Evolutionary conservation across 2,888 invertebrate species (phyloP).

Genomic region (Julus scanicus): DNA sequence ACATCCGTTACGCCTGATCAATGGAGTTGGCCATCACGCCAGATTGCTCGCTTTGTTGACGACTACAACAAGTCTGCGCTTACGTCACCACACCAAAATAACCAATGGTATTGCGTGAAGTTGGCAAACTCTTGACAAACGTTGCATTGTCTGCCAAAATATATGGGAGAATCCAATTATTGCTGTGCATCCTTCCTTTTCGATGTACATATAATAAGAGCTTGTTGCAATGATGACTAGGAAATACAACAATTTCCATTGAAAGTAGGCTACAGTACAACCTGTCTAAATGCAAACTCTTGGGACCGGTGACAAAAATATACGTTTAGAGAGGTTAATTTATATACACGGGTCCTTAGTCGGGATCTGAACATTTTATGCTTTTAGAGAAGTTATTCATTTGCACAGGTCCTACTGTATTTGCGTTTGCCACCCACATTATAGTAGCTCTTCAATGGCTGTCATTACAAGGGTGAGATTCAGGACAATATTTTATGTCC

Average conservation of each 20-base stretch:
- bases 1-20: constrained; percentile 28
- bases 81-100: background rate
- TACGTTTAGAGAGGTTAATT: too few species aligned
- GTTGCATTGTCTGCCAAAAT: background rate
- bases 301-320: too few species aligned
- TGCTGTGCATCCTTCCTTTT: constrained; percentile 16
- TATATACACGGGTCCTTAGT: too few species aligned
- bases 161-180: background rate
- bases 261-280: constrained; percentile 7
- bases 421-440: constrained; percentile 20
- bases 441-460: background rate
- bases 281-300: too few species aligned
- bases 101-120: background rate
- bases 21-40: constrained; percentile 13
- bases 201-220: background rate
- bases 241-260: background rate
- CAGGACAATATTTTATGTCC: too few species aligned
- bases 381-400: too few species aligned
- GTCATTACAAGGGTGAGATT: background rate
- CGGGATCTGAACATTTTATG: too few species aligned
- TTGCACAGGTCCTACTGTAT: too few species aligned
- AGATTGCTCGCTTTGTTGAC: background rate
- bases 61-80: background rate
- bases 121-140: background rate
- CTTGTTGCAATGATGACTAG: background rate